Conservation (phyloP, 2,113 vertebrate genomes). For the Arenaria interpres region DNA sequence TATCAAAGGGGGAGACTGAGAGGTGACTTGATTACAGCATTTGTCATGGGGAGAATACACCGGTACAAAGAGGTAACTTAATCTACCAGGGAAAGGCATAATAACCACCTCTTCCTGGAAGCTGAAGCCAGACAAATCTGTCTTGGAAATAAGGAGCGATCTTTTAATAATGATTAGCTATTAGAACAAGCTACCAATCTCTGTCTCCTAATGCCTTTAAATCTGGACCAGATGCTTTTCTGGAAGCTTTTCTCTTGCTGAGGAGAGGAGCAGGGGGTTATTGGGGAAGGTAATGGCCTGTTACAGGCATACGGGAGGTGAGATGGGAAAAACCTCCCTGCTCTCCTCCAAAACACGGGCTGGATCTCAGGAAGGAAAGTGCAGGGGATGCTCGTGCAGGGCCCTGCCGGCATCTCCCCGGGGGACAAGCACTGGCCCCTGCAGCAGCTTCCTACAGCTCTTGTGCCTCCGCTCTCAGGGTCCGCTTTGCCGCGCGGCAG, state of each 20-base stretch:
- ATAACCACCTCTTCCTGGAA: constrained; percentile 59
- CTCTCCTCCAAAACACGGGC: neutral
- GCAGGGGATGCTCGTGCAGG: neutral
- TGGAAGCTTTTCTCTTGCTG: constrained; percentile 39
- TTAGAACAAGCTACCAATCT: constrained; percentile 53
- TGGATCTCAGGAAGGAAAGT: neutral
- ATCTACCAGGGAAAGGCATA: constrained; percentile 28
- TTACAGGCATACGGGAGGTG: neutral
- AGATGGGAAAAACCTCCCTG: neutral
- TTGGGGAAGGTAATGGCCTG: neutral
- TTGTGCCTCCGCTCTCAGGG: neutral
- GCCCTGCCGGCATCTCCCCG: neutral
- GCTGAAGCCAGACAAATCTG: constrained; percentile 46
- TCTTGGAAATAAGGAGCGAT: constrained; percentile 40
- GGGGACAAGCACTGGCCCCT: neutral
- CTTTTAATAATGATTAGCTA: constrained; percentile 65
- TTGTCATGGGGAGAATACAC: neutral
- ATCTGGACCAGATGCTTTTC: constrained; percentile 55
- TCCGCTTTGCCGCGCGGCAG: neutral
- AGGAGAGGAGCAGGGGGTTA: neutral
- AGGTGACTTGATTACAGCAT: constrained; percentile 42
- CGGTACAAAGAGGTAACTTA: constrained; percentile 35
- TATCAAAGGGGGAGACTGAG: constrained; percentile 17
- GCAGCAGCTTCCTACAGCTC: neutral
- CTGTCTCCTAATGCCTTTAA: constrained; percentile 59